Conservation (phyloP, 2,888 invertebrate genomes). For the Sepiola atlantica region DNA sequence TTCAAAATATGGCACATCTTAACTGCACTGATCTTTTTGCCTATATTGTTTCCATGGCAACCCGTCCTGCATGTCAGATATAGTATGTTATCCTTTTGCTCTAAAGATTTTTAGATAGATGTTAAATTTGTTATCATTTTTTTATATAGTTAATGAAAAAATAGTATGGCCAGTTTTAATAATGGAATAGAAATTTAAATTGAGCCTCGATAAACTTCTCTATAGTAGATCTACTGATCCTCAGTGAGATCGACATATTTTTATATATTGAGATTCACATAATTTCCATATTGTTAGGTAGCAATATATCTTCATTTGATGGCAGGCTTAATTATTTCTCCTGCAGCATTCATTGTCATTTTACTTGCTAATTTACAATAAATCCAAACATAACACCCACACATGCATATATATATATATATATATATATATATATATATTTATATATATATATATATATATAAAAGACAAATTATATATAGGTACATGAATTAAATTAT, state of each 20-base stretch:
- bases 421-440: background rate
- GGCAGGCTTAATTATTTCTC: background rate
- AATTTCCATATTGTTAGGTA: too few species aligned
- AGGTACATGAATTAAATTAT: too few species aligned
- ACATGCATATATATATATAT: background rate
- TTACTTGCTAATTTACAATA: background rate
- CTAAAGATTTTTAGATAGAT: background rate
- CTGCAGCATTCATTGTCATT: background rate
- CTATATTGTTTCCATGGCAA: constrained; percentile 56
- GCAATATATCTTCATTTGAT: background rate
- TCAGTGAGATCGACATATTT: too few species aligned
- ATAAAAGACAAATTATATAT: too few species aligned
- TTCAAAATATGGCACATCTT: constrained; percentile 53
- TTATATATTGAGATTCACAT: too few species aligned
- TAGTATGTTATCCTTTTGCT: constrained; percentile 37
- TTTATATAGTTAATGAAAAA: background rate
- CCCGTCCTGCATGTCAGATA: constrained; percentile 53
- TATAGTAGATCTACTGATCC: too few species aligned
- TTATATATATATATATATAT: too few species aligned
- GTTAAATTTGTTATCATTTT: background rate
- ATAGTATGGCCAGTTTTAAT: too few species aligned
- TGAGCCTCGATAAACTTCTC: too few species aligned
- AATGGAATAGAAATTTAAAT: too few species aligned
- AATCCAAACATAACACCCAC: background rate
- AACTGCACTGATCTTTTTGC: constrained; percentile 24